A percentile compares a stretch with the other conserved stretches of the same genome.
Evolutionary conservation across 1,140 invertebrate genomes (phyloP).

Genomic region (Leptopilina clavipes): DNA sequence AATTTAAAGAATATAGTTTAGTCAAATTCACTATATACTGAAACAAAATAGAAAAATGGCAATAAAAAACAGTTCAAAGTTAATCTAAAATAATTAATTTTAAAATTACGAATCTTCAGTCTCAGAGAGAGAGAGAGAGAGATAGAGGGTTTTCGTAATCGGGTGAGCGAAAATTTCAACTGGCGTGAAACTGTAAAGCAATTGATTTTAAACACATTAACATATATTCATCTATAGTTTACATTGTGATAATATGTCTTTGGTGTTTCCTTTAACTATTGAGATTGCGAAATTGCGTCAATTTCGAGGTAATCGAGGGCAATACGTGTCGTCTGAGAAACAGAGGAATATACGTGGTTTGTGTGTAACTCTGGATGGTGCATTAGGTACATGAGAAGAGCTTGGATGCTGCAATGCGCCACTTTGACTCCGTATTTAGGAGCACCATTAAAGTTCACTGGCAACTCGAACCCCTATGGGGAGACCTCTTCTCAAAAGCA

Average conservation of each 20-base stretch:
- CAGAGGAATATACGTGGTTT: neutral
- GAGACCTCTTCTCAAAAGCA: neutral
- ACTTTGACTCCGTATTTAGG: neutral
- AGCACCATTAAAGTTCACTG: neutral
- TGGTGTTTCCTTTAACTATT: neutral
- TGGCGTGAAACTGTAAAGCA: too few relatives aligned
- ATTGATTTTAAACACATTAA: too few relatives aligned
- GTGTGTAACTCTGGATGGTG: neutral
- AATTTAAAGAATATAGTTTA: too few relatives aligned
- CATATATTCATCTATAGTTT: neutral
- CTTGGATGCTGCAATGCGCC: constrained; percentile 9
- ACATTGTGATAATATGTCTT: neutral
- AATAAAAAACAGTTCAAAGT: too few relatives aligned
- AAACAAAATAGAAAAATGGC: too few relatives aligned
- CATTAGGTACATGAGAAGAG: constrained; percentile 4
- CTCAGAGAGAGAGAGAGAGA: too few relatives aligned
- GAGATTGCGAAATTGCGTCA: constrained; percentile 2
- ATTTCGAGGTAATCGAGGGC: constrained; percentile 1
- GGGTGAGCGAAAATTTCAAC: too few relatives aligned
- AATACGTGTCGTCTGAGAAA: constrained; percentile 5
- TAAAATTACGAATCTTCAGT: too few relatives aligned
- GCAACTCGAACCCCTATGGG: neutral
- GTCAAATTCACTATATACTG: too few relatives aligned
- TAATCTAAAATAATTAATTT: too few relatives aligned
- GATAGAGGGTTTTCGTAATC: too few relatives aligned